Evolutionary conservation across 2,797 vertebrate genomes (phyloP).

Genomic region (Labroides dimidiatus): DNA sequence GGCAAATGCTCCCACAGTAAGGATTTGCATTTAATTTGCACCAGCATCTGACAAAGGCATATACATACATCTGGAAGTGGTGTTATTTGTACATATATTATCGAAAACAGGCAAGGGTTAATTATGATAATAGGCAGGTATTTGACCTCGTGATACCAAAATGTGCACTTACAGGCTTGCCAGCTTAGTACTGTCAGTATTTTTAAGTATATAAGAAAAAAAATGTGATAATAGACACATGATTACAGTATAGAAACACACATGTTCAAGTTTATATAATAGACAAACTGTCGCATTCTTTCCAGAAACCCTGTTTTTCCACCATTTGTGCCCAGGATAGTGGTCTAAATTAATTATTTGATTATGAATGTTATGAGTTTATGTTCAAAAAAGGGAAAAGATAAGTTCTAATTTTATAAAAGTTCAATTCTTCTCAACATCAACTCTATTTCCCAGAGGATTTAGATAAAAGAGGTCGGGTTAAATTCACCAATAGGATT

Average conservation of each 20-base stretch:
- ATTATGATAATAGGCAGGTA: too few relatives aligned
- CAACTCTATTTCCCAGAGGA: constrained; percentile 34
- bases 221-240: background rate
- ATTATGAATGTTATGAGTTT: background rate
- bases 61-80: too few relatives aligned
- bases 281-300: background rate
- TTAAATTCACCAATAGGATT: constrained; percentile 62
- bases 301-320: background rate
- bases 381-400: background rate
- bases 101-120: too few relatives aligned
- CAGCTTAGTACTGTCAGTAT: too few relatives aligned
- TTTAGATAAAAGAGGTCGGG: constrained; percentile 51
- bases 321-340: background rate
- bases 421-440: constrained; percentile 23
- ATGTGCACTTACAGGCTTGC: too few relatives aligned
- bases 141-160: too few relatives aligned
- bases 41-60: too few relatives aligned
- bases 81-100: too few relatives aligned
- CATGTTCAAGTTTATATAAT: background rate
- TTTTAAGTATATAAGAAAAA: too few relatives aligned
- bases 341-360: background rate
- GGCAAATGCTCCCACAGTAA: too few relatives aligned
- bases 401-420: constrained; percentile 18
- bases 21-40: too few relatives aligned
- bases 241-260: background rate